Evolutionary conservation across 2,113 vertebrate genomes (phyloP).

Genomic region (Oryzias javanicus): DNA sequence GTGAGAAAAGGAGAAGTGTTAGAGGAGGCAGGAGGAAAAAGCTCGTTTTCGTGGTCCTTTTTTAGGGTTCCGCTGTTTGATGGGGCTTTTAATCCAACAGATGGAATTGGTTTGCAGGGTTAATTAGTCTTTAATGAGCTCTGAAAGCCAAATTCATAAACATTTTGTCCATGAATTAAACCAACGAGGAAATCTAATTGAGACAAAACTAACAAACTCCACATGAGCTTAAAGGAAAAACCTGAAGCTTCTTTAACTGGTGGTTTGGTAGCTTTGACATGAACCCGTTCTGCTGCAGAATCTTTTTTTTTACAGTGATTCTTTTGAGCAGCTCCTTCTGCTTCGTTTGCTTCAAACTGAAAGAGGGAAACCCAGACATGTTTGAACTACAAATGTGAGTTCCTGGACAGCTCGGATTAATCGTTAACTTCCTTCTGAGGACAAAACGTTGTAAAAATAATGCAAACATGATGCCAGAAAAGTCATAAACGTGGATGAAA

Average conservation of each 20-base stretch:
- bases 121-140: slow-evolving; percentile 50
- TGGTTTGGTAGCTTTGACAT: no score
- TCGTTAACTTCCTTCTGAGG: slow-evolving; percentile 25
- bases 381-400: slow-evolving; percentile 11
- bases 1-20: slow-evolving; percentile 7
- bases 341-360: background rate
- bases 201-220: slow-evolving; percentile 10
- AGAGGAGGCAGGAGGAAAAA: slow-evolving; percentile 24
- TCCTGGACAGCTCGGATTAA: slow-evolving; percentile 21
- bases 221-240: slow-evolving; percentile 2
- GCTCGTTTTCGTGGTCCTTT: slow-evolving; percentile 3
- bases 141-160: slow-evolving; percentile 42
- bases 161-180: slow-evolving; percentile 37
- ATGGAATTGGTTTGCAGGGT: slow-evolving; percentile 37
- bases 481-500: background rate
- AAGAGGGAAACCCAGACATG: background rate
- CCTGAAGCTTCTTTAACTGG: background rate
- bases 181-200: slow-evolving; percentile 12
- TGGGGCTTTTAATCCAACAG: slow-evolving; percentile 17
- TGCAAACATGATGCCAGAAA: background rate
- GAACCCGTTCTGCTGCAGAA: no score
- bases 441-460: background rate
- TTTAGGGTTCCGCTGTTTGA: slow-evolving; percentile 24
- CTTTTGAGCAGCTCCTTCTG: background rate
- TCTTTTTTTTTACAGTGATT: no score